phyloP scores from a whole-genome alignment of 2,888 invertebrate species.

The Dryocosmus kuriphilus region DNA sequence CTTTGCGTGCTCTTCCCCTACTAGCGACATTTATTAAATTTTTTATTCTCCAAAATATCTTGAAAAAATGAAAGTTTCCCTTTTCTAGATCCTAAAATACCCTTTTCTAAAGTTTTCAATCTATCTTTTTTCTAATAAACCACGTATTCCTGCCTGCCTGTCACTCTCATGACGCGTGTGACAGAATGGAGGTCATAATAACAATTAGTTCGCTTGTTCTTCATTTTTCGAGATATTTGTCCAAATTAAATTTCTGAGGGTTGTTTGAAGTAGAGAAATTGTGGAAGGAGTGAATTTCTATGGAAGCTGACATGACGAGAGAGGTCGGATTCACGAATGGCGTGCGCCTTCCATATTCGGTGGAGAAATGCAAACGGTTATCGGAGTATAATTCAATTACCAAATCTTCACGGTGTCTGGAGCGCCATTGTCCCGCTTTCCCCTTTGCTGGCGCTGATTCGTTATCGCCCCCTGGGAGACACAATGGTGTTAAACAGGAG shows the following conservation, averaged over 20 bases:
- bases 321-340: conserved; percentile 16
- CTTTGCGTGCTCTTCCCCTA: conserved; percentile 12
- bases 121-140: too few species aligned
- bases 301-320: conserved; percentile 18
- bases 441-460: conserved; percentile 64
- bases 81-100: background rate
- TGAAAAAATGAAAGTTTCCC: background rate
- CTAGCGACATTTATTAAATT: conserved; percentile 4
- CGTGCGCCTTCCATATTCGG: conserved; percentile 30
- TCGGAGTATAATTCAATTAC: conserved; percentile 76
- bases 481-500: conserved; percentile 75
- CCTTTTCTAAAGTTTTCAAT: too few species aligned
- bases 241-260: background rate
- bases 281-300: conserved; percentile 6
- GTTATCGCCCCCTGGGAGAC: conserved; percentile 69
- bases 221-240: background rate
- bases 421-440: conserved; percentile 52
- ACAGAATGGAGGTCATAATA: too few species aligned
- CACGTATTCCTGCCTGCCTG: too few species aligned
- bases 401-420: conserved; percentile 66
- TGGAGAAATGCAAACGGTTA: conserved; percentile 64
- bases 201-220: background rate
- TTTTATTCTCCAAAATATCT: background rate
- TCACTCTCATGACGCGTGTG: too few species aligned
- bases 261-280: background rate